Evolutionary conservation across 2,888 invertebrate species (phyloP), one percentile per base, ranked within the genome.

Genomic region (Melieria omissa): DNA sequence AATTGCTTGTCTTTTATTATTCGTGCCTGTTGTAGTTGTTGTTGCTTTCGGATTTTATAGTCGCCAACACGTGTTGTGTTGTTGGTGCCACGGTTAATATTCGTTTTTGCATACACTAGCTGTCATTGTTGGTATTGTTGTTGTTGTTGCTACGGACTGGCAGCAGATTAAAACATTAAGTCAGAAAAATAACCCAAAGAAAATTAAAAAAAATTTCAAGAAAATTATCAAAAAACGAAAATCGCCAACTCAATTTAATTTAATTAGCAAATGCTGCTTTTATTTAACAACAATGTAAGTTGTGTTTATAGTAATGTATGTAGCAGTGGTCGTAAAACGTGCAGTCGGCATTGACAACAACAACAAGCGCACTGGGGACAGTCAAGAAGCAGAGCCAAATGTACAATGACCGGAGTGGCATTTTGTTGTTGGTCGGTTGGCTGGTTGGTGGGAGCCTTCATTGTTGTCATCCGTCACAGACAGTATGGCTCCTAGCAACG

Each of bases 401-500:
- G 58, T 66, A 41, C 66, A 46, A 57, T 41, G 46, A 58, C 57
- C 10, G 42, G 55, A 66, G 12, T 58, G 3, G 42, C 16, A 16
- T 47, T n/a, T 10, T 49, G 8, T 16, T 29, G 46, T 55, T 41
- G 58, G 49, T 46, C 62, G 62, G 16, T 7, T 62, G 14, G 46
- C 47, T 47, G 47, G 67, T 47, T 52, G 49, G 42, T 14, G 29
- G n/a, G 54, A 7, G 29, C 44, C 45, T 14, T 44, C 14, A n/a
- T 16, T 44, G 47, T 52, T 60, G 60, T 54, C 62, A 63, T 62
- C 62, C 62, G 62, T 47, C 54, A 69, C 63, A 69, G 69, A 69
- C 69, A 63, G 69, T 62, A 62, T 69, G 69, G 62, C 69, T 69
- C 69, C 69, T 63, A 46, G 46, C 46, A 45, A 44, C 67, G 61